These are phyloP conservation scores for Oryctes rhinoceros DNA, from an alignment of 1,140 invertebrate species.

Conservation along the genomic window DNA sequence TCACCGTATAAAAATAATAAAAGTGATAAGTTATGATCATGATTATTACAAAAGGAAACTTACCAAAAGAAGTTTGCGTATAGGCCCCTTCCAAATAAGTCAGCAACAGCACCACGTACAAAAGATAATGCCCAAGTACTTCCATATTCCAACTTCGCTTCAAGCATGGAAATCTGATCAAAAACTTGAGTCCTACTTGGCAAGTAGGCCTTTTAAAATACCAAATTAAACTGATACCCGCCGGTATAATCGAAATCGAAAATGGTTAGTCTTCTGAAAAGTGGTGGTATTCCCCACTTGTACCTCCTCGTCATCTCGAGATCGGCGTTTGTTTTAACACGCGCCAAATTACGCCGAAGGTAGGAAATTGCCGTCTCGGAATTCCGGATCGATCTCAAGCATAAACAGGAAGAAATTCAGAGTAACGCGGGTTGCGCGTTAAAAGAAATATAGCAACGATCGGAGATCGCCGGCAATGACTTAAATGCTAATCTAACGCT, in stretches of 20 bases:
- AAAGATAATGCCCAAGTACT: conserved; percentile 24
- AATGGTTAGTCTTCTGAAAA: background rate
- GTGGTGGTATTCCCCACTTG: conserved; percentile 22
- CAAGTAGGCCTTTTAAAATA: conserved; percentile 21
- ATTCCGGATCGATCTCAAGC: background rate
- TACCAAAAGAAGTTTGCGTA: background rate
- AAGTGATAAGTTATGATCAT: background rate
- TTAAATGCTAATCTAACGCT: background rate
- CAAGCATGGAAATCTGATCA: background rate
- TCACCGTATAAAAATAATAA: background rate
- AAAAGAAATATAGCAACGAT: background rate
- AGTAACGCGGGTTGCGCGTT: background rate
- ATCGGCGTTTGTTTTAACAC: background rate
- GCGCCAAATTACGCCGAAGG: background rate
- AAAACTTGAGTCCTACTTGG: background rate
- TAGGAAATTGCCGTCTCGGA: background rate
- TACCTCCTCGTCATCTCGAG: background rate
- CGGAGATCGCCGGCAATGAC: background rate
- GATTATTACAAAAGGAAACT: background rate
- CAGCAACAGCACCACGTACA: conserved; percentile 28
- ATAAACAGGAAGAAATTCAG: conserved; percentile 22
- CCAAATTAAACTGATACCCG: background rate
- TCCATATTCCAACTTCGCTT: background rate
- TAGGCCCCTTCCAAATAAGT: background rate
- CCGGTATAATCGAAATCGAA: background rate